A percentile compares a stretch with the other conserved stretches of the same genome.
Conservation (phyloP, 23 tunicate genomes). For the Trididemnum miniatum region DNA sequence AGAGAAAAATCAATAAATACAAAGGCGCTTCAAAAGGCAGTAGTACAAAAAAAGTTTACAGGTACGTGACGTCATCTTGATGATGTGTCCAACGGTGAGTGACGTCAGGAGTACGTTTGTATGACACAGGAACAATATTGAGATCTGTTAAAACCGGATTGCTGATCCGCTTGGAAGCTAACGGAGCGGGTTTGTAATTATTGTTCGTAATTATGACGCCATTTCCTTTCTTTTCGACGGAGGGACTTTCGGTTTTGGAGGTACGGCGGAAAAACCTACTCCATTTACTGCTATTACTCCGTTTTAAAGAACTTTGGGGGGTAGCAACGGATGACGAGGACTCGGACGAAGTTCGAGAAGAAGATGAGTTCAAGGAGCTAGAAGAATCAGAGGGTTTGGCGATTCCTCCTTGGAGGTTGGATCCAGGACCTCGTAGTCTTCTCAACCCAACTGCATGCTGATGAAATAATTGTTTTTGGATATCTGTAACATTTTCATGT, state of each 20-base stretch:
- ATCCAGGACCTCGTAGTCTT: background rate
- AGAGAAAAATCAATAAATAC: no score
- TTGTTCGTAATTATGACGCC: background rate
- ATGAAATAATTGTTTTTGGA: background rate
- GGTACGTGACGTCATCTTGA: constrained; percentile 84
- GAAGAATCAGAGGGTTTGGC: constrained; percentile 25
- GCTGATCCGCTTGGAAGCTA: background rate
- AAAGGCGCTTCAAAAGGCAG: background rate
- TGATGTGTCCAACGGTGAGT: constrained; percentile 59
- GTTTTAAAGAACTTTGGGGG: background rate
- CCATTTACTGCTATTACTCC: constrained; percentile 30
- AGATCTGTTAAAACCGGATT: background rate
- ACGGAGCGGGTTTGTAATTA: background rate
- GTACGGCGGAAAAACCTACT: constrained; percentile 10
- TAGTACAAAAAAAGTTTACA: constrained; percentile 8
- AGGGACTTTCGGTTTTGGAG: background rate
- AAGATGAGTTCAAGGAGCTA: constrained; percentile 16
- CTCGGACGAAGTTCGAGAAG: constrained; percentile 25
- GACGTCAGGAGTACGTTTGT: constrained; percentile 32
- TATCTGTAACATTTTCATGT: background rate
- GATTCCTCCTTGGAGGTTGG: background rate
- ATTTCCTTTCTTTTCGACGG: background rate
- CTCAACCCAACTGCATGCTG: background rate
- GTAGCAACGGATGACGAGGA: background rate
- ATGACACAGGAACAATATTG: constrained; percentile 47